A percentile compares a stretch with the other conserved stretches of the same genome.
phyloP scores from a whole-genome alignment of 2,113 vertebrate species.

The Propithecus coquereli region DNA sequence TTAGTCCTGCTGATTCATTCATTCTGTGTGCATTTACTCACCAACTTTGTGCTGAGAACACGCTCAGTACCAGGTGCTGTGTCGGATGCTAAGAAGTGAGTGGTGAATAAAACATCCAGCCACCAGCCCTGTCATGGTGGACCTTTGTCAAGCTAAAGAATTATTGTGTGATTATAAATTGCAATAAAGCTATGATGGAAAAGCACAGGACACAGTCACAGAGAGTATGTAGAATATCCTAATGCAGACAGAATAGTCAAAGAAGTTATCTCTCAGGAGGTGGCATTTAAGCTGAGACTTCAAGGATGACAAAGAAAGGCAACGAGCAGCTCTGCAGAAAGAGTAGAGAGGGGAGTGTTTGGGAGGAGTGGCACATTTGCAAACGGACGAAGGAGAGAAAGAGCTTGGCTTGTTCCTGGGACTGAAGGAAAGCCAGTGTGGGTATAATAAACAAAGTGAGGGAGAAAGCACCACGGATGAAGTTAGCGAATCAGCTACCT shows the following conservation, averaged over 20 bases:
- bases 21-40: not conserved
- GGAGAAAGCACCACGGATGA: not conserved
- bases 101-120: not conserved
- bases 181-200: not conserved
- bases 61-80: not conserved
- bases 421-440: not conserved
- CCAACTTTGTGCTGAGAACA: not conserved
- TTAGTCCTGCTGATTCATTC: not conserved
- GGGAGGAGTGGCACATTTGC: not conserved
- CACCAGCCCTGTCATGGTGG: not conserved
- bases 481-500: not conserved
- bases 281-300: not conserved
- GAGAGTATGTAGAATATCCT: not conserved
- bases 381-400: not conserved
- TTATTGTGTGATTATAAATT: not conserved
- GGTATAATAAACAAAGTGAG: rapidly evolving
- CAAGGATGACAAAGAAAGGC: not conserved
- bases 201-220: not conserved
- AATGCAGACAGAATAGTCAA: not conserved
- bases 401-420: not conserved
- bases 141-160: not conserved
- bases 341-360: rapidly evolving
- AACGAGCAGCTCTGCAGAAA: not conserved
- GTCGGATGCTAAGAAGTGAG: not conserved
- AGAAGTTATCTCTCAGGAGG: not conserved